phyloP scores from a whole-genome alignment of 2,797 vertebrate species.

The Aulostomus chinensis region DNA sequence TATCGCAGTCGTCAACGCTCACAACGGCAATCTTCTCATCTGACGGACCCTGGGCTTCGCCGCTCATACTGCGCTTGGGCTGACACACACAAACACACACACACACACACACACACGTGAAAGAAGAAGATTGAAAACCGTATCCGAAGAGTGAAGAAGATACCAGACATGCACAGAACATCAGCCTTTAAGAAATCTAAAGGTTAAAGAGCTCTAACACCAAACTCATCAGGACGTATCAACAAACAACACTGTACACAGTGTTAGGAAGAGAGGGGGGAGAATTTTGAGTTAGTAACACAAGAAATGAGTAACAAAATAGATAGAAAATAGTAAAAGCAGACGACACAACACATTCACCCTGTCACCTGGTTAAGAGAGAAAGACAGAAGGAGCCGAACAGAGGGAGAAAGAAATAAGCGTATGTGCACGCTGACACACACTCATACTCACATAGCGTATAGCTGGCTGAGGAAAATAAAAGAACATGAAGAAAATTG shows the following conservation, averaged over 20 bases:
- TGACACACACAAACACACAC: slow-evolving; percentile 57
- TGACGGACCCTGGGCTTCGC: slow-evolving; percentile 92
- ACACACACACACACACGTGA: slow-evolving; percentile 29
- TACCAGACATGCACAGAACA: slow-evolving; percentile 30
- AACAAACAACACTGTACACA: slow-evolving; percentile 1
- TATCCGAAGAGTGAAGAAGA: background rate
- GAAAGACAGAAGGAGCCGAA: background rate
- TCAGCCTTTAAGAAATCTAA: no score
- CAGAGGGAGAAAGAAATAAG: slow-evolving; percentile 4
- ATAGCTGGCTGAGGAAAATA: slow-evolving; percentile 71
- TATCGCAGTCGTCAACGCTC: slow-evolving; percentile 93
- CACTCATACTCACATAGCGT: slow-evolving; percentile 76
- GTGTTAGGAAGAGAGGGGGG: slow-evolving; percentile 26
- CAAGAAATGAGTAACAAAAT: slow-evolving; percentile 13
- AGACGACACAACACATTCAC: slow-evolving; percentile 22
- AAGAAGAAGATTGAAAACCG: slow-evolving; percentile 13
- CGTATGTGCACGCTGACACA: slow-evolving; percentile 55
- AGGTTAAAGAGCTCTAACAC: no score
- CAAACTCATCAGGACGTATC: slow-evolving; percentile 1
- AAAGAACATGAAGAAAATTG: slow-evolving; percentile 69
- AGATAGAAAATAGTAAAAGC: background rate
- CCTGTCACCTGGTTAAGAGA: slow-evolving; percentile 24
- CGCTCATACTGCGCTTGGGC: slow-evolving; percentile 89
- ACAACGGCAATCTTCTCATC: slow-evolving; percentile 96
- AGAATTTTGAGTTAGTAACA: slow-evolving; percentile 38